phyloP scores from a whole-genome alignment of 2,888 invertebrate species.

The Nebria brevicollis region DNA sequence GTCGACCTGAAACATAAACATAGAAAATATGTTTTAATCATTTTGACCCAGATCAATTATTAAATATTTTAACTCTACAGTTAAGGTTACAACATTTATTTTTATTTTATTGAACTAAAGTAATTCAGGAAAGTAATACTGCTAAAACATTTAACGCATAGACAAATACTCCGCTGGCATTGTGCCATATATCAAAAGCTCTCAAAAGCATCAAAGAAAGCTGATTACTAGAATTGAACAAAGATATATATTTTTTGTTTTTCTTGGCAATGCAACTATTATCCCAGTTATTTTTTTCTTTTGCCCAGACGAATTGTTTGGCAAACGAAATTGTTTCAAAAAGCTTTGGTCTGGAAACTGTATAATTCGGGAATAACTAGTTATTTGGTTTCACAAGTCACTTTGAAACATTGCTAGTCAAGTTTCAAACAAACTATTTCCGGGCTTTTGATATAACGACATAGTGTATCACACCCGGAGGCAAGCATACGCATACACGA shows the following conservation, averaged over 20 bases:
- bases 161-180: too few relatives aligned
- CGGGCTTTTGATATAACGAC: neutral
- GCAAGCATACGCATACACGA: conserved; percentile 37
- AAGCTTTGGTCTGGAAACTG: neutral
- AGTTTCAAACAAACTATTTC: neutral
- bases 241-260: too few relatives aligned
- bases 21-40: neutral
- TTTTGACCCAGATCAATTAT: neutral
- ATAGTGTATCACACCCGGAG: neutral
- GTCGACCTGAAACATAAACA: conserved; percentile 59
- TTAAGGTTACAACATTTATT: too few relatives aligned
- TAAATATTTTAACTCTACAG: too few relatives aligned
- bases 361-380: conserved; percentile 6
- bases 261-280: too few relatives aligned
- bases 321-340: neutral
- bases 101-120: too few relatives aligned
- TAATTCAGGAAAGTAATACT: too few relatives aligned
- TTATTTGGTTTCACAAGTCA: conserved; percentile 3
- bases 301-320: neutral
- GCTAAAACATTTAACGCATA: too few relatives aligned
- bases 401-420: conserved; percentile 1
- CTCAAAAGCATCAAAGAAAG: too few relatives aligned
- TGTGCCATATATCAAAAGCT: too few relatives aligned
- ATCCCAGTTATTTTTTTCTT: too few relatives aligned
- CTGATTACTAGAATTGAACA: too few relatives aligned